A percentile compares a stretch with the other conserved stretches of the same genome.
Evolutionary conservation across 2,888 invertebrate species (phyloP).

Genomic region (Yponomeuta malinellus): DNA sequence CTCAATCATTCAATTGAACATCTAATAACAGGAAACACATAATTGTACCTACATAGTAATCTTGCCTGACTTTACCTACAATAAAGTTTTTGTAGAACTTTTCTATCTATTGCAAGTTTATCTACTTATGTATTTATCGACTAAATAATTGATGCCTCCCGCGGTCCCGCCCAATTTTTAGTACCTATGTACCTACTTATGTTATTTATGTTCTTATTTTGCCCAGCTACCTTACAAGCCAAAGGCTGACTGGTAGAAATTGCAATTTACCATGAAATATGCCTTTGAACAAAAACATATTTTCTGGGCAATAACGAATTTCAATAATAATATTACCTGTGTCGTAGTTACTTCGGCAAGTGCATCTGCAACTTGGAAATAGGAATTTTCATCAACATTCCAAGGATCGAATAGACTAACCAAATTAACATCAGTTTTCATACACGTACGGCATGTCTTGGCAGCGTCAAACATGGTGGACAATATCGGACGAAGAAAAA

Average conservation of each 20-base stretch:
- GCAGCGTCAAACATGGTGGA: conserved; percentile 42
- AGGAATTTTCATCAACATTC: conserved; percentile 36
- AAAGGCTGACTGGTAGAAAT: too few relatives aligned
- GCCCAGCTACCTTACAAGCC: too few relatives aligned
- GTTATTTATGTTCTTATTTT: too few relatives aligned
- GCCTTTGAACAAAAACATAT: too few relatives aligned
- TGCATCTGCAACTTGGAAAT: conserved; percentile 42
- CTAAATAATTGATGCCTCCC: too few relatives aligned
- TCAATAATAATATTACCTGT: conserved; percentile 35
- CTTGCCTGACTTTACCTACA: not conserved
- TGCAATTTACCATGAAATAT: too few relatives aligned
- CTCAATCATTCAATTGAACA: not conserved
- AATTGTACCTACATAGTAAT: not conserved
- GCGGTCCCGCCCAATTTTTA: too few relatives aligned
- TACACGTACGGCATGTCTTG: conserved; percentile 59
- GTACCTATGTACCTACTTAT: too few relatives aligned
- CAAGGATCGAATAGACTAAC: conserved; percentile 46
- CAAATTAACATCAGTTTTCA: conserved; percentile 47
- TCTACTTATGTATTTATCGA: too few relatives aligned
- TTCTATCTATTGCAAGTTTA: too few relatives aligned
- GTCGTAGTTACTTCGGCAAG: conserved; percentile 47
- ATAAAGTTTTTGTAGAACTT: not conserved
- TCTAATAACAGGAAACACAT: not conserved
- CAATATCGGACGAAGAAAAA: not conserved
- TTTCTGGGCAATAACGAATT: not conserved